These are phyloP conservation scores for Monopterus albus DNA, from an alignment of 2,113 vertebrate species.

Conservation along the genomic window DNA sequence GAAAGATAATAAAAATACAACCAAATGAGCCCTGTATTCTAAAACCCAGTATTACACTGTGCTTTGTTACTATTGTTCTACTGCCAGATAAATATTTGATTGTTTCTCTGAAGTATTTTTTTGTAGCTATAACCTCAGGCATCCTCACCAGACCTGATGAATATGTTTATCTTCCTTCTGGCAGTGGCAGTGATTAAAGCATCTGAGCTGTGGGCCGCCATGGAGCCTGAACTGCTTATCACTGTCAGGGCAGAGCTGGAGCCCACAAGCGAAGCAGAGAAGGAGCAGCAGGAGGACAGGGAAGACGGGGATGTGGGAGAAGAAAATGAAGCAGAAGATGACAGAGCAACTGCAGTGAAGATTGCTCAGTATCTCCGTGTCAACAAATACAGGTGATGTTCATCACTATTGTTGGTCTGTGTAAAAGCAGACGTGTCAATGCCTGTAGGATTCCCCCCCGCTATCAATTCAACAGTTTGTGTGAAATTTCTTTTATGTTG, in stretches of 20 bases:
- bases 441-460: not conserved
- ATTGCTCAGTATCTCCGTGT: conserved; percentile 85
- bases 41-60: not conserved
- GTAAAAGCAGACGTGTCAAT: conserved; percentile 15
- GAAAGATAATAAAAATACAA: too few species aligned
- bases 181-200: conserved; percentile 82
- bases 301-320: conserved; percentile 41
- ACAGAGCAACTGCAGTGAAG: conserved; percentile 77
- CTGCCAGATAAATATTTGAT: too few species aligned
- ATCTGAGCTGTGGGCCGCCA: conserved; percentile 92
- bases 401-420: conserved; percentile 9
- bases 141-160: conserved; percentile 6
- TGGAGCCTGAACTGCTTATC: conserved; percentile 90
- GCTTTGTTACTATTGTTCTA: not conserved
- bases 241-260: conserved; percentile 82
- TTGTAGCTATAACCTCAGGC: not conserved
- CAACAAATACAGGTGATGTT: conserved; percentile 91
- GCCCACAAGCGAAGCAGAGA: conserved; percentile 61
- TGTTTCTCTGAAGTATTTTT: not conserved
- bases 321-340: conserved; percentile 63
- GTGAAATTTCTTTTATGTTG: not conserved
- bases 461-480: conserved; percentile 21
- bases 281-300: conserved; percentile 53
- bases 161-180: not conserved
- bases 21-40: too few species aligned